Percentiles rank a stretch among this genome's conserved stretches.
phyloP scores from a whole-genome alignment of 2,797 vertebrate species.

The Periparus ater region DNA sequence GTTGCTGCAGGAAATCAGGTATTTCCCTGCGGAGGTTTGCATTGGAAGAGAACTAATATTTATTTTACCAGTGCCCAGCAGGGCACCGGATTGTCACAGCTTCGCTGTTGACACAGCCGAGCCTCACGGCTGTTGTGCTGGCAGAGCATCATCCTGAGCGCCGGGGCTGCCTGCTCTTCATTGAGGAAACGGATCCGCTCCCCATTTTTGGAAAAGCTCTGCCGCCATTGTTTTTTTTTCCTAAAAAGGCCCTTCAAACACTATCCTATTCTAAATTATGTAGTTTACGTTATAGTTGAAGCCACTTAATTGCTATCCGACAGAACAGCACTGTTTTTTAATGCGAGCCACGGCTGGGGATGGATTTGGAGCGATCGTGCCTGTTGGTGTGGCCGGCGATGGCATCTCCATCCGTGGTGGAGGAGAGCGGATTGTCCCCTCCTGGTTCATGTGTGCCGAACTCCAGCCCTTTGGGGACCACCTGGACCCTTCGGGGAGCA shows the following conservation, averaged over 20 bases:
- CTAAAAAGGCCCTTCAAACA: not conserved
- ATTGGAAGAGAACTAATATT: not conserved
- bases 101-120: not conserved
- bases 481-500: not conserved
- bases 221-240: not conserved
- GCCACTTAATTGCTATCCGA: not conserved
- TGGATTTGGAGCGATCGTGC: not conserved
- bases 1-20: not conserved
- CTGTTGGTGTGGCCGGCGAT: accelerated
- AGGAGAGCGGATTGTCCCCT: not conserved
- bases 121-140: not conserved
- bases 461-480: not conserved
- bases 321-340: not conserved
- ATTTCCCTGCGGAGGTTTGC: not conserved
- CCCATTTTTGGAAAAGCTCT: not conserved
- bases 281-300: not conserved
- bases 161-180: not conserved
- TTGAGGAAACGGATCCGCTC: not conserved
- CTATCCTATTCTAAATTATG: not conserved
- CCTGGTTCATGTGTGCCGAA: accelerated
- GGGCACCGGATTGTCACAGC: not conserved
- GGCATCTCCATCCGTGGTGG: accelerated
- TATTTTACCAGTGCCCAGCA: not conserved
- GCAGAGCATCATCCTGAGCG: not conserved
- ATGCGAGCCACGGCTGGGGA: accelerated